Evolutionary conservation across 1,140 invertebrate genomes (phyloP).

Genomic region (Augochlora pura): DNA sequence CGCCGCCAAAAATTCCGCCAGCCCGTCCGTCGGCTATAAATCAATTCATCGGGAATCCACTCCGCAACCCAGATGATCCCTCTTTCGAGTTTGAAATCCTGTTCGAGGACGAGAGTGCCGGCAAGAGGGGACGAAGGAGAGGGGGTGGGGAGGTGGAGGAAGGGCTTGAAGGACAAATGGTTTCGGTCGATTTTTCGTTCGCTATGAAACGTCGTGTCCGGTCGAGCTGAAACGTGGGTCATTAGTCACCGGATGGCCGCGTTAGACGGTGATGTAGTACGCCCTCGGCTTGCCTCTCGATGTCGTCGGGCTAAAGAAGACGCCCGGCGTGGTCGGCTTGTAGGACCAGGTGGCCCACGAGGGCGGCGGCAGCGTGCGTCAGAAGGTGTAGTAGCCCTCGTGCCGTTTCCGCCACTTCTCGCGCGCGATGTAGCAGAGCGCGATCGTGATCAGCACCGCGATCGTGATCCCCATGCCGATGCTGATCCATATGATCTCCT

Average conservation of each 20-base stretch:
- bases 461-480: constrained; percentile 92
- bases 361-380: constrained; percentile 81
- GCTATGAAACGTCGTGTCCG: constrained; percentile 9
- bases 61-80: background rate
- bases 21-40: background rate
- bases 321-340: constrained; percentile 67
- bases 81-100: background rate
- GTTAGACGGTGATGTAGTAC: constrained; percentile 75
- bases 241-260: constrained; percentile 19
- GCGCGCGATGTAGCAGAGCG: constrained; percentile 88
- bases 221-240: background rate
- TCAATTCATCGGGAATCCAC: background rate
- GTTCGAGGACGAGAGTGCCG: no score
- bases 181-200: constrained; percentile 27
- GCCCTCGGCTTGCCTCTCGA: constrained; percentile 73
- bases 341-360: constrained; percentile 71
- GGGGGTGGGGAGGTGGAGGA: background rate
- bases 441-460: constrained; percentile 88
- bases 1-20: no score
- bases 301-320: constrained; percentile 74
- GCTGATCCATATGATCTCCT: constrained; percentile 92
- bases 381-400: constrained; percentile 85
- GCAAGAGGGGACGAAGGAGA: background rate
- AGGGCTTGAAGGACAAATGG: background rate
- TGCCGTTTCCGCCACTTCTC: constrained; percentile 89